Evolutionary conservation across 2,113 vertebrate genomes (phyloP), one percentile per base, ranked within the genome.

Genomic region (Abramis brama): DNA sequence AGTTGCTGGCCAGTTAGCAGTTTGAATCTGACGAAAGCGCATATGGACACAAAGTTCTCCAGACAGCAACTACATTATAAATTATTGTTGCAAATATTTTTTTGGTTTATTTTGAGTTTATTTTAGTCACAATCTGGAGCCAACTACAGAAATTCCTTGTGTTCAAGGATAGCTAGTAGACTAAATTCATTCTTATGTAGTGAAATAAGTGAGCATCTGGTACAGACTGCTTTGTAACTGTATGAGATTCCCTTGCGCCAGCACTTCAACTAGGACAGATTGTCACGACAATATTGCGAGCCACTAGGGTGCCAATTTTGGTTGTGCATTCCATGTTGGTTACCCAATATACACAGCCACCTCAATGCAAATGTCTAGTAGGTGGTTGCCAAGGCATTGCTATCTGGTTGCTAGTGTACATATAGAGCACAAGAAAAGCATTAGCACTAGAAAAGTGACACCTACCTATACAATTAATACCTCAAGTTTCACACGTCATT

Each of bases 151-250:
- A 45, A 81, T 27, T 66, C 59, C 17, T 64, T 19, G 5, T 10
- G 8, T 80, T 64, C 15, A 39, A 30, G 39, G n/a, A 47, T 64
- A 64, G n/a, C 27, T 21, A 15, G 23, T 60, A 45, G 57, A 79
- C 15, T 27, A 45, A 19, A 43, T 17, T 19, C 0, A 11, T 36
- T 30, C 64, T 45, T n/a, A 64, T 64, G 39, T 11, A 47, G 39
- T n/a, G 39, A 81, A 81, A 81, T 66, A 81, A 64, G 15, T 47
- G 59, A 47, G 79, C 79, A 81, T 81, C 79, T 81, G 79, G 13
- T 66, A 47, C 39, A 64, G 59, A 45, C 39, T 27, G 39, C 59
- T 64, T 15, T 30, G n/a, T 81, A 62, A 45, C 39, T 81, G 39
- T 64, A 47, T 81, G 59, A 27, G 43, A 47, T 12, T n/a, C 12